Evolutionary conservation across 2,113 vertebrate species (phyloP), one percentile per base, ranked within the genome.

Genomic region (Cyphomyrus plagiostoma): DNA sequence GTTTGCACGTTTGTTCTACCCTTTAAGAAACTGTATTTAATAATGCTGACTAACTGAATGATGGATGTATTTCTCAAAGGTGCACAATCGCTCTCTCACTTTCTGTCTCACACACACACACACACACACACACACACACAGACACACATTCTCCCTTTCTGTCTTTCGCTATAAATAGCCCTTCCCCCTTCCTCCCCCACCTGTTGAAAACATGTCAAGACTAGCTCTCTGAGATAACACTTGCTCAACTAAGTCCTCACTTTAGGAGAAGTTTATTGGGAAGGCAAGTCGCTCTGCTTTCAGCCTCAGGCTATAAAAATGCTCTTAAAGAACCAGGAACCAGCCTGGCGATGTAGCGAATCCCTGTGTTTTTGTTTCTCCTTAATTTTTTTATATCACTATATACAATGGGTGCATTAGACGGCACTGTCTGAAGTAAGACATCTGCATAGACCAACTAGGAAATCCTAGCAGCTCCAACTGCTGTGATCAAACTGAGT

Each of bases 181-280:
- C 50, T 39, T 85, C n/a, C n/a, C 62, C 62, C 56, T 62, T 30
- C 62, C 62, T 30, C 80, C 56, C 35, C 23, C 77, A 83, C 7
- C 46, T 56, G 30, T 70, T 89, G 35, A 84, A 19, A 17, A 80
- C 74, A 80, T 42, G 74, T 80, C 15, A 13, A 42, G 74, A 42
- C 74, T 3, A 11, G 15, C n/a, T 80, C 70, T 19, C 74, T 39
- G 56, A 45, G 58, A 66, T 82, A 66, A 13, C 26, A 66, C 35
- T 66, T 80, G 19, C 30, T 77, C 13, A 39, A 56, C 35, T 6
- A 39, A 46, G 6, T 48, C 45, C 86, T 49, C 86, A 42, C 35
- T 9, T 21, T 48, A 84, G 56, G 88, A 91, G 91, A 93, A 90
- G 89, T 89, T n/a, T n/a, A 87, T 86, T 58, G 82, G 91, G 90